Evolutionary conservation across 2,113 vertebrate genomes (phyloP).

Genomic region (Perognathus longimembris): DNA sequence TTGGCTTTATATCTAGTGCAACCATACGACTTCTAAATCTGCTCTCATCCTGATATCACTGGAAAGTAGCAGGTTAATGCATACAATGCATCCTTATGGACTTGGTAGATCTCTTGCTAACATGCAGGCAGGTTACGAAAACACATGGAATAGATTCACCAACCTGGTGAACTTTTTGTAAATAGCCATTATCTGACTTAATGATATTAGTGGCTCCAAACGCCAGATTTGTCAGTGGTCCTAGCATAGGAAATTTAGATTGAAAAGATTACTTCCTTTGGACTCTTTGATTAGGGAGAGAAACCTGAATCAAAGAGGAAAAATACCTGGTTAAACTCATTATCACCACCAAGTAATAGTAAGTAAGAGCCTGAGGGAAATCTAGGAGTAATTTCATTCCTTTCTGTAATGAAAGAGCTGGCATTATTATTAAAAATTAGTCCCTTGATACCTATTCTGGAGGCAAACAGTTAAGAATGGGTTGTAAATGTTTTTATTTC

Average conservation of each 20-base stretch:
- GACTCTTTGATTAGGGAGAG: conserved; percentile 17
- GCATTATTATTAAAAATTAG: not conserved
- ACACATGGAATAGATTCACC: conserved; percentile 8
- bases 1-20: not conserved
- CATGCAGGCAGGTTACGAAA: not conserved
- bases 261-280: conserved; percentile 40
- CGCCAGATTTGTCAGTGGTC: not conserved
- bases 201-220: not conserved
- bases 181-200: conserved; percentile 6
- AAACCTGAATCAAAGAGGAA: conserved; percentile 42
- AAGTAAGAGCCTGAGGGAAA: conserved; percentile 31
- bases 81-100: too few species aligned
- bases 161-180: conserved; percentile 28
- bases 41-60: not conserved
- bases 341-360: not conserved
- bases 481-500: not conserved
- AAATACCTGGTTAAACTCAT: conserved; percentile 7
- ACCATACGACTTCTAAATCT: not conserved
- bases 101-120: not conserved
- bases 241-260: not conserved
- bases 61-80: not conserved
- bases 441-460: not conserved
- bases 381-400: not conserved
- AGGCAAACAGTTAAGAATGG: not conserved
- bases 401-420: not conserved